Evolutionary conservation across 1,140 invertebrate species (phyloP).

Genomic region (Papilio xuthus): DNA sequence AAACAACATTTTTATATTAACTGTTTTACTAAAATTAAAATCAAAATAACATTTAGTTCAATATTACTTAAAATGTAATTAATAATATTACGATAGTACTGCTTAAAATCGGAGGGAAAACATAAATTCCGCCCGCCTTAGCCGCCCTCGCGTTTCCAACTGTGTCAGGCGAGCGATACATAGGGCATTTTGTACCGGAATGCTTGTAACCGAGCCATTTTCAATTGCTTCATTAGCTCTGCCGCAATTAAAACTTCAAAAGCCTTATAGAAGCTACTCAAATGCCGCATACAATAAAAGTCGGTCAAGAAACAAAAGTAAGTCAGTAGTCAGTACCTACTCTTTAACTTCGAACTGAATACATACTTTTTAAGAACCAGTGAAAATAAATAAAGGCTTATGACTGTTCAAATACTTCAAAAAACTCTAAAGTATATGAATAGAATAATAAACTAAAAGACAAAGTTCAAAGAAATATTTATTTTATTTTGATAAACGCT

Average conservation of each 20-base stretch:
- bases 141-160: conserved; percentile 17
- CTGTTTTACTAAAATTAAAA: conserved; percentile 9
- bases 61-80: neutral
- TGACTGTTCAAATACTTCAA: neutral
- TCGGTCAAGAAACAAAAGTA: conserved; percentile 8
- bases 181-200: conserved; percentile 14
- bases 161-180: conserved; percentile 6
- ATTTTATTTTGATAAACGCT: neutral
- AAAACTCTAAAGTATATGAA: neutral
- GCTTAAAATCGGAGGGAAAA: neutral
- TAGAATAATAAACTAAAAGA: no score
- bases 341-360: neutral
- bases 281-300: neutral
- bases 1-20: conserved; percentile 16
- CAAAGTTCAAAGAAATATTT: no score
- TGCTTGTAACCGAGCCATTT: neutral
- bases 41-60: neutral
- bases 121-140: conserved; percentile 20
- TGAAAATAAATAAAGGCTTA: neutral
- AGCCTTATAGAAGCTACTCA: conserved; percentile 8
- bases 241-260: conserved; percentile 11
- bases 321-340: neutral
- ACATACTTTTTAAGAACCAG: neutral
- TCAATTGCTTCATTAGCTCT: conserved; percentile 25
- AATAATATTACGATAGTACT: neutral